A percentile compares a stretch with the other conserved stretches of the same genome.
Evolutionary conservation across 2,888 invertebrate species (phyloP).

Genomic region (Rotaria sp.): DNA sequence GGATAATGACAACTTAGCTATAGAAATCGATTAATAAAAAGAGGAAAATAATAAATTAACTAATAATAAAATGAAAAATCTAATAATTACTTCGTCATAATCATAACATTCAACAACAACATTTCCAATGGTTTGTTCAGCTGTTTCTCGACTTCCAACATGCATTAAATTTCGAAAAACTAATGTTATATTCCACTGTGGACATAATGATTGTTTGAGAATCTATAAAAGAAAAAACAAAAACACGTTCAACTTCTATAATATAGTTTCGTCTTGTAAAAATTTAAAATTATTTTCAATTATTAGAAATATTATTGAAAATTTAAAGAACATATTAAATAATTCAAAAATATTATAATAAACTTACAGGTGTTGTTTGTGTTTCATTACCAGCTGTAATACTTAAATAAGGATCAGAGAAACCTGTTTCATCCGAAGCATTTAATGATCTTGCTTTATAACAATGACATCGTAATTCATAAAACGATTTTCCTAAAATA

Average conservation of each 20-base stretch:
- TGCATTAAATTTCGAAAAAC: not conserved
- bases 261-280: too few relatives aligned
- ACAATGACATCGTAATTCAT: constrained; percentile 44
- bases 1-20: too few relatives aligned
- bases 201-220: not conserved
- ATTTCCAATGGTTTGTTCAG: not conserved
- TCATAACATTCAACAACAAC: constrained; percentile 2
- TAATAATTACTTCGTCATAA: not conserved
- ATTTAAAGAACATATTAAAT: too few relatives aligned
- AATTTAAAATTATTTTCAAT: too few relatives aligned
- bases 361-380: constrained; percentile 42
- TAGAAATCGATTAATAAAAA: too few relatives aligned
- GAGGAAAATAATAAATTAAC: too few relatives aligned
- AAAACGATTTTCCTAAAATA: constrained; percentile 42
- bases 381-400: constrained; percentile 43
- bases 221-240: not conserved
- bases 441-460: constrained; percentile 44
- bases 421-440: constrained; percentile 44
- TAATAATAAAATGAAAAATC: too few relatives aligned
- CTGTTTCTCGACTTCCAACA: not conserved
- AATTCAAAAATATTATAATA: too few relatives aligned
- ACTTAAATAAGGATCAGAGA: constrained; percentile 45
- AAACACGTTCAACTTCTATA: too few relatives aligned
- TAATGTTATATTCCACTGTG: not conserved
- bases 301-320: too few relatives aligned